Evolutionary conservation across 2,113 vertebrate species (phyloP), one percentile per base, ranked within the genome.

Genomic region (Cacatua alba): DNA sequence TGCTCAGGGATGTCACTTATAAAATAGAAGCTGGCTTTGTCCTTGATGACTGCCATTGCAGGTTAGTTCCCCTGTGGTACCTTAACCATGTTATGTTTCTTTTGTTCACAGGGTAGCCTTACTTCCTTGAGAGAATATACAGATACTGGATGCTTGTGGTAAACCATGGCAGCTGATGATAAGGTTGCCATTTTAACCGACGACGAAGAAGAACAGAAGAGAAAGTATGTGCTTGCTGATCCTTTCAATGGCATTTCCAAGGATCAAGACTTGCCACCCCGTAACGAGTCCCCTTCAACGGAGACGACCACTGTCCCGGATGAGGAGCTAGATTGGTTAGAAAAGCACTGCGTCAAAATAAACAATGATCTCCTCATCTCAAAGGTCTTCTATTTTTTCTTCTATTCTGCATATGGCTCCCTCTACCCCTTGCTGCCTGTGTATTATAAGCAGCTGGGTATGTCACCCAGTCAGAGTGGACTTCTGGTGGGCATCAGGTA

Each of bases 321-420:
- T 0, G 97, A 98, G 87, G 98, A 98, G 25, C 92, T 98, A 13
- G 97, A 98, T 94, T 99, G 99, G 98, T 98, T 99, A 23, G 97
- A 99, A 96, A 98, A 98, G 75, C 97, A 99, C 44, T 99, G 98
- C n/a, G 97, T 99, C 55, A 98, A 98, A 82, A 95, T 99, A 90
- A 99, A 99, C 97, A 98, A 98, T 2, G 98, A 98, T 55, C 99
- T 99, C 41, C 98, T 99, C 29, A 96, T 99, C 96, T 99, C 99
- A 62, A 99, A 99, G 92, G 97, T 99, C 78, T 99, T 99, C 95
- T 99, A 99, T 96, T 99, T 99, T 97, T 99, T 99, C 98, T 99
- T 99, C 96, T 99, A 99, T 53, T 99, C 99, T 6, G 99, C 99
- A 2, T 99, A 99, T 41, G 99, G 99, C 91, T 99, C 99, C 0